phyloP scores from a whole-genome alignment of 2,797 vertebrate species.

The Vipera ursinii region DNA sequence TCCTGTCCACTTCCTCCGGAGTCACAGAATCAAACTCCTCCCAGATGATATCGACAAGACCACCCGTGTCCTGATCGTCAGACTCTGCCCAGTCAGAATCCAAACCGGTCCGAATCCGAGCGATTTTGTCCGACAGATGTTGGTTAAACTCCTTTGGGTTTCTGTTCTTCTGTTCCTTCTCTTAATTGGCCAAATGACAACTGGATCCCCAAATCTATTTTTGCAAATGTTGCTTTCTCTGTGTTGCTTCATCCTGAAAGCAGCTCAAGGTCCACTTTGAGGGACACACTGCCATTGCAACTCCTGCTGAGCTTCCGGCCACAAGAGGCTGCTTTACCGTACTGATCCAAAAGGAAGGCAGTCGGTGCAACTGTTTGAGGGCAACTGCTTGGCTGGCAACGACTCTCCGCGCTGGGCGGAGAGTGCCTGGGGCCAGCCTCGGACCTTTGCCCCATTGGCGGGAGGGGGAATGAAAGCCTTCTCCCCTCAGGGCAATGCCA shows the following conservation, averaged over 20 bases:
- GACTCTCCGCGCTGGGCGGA: not conserved
- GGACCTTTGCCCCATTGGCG: not conserved
- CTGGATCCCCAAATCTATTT: not conserved
- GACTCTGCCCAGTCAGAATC: too few species aligned
- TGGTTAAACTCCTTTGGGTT: not conserved
- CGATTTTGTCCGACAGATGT: too few species aligned
- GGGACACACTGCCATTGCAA: not conserved
- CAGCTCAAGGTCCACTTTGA: not conserved
- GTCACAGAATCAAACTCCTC: too few species aligned
- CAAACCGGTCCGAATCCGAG: too few species aligned
- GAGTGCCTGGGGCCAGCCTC: not conserved
- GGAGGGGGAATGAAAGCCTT: too few species aligned
- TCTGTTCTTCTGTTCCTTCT: not conserved
- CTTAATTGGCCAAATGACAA: not conserved
- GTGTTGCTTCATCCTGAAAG: not conserved
- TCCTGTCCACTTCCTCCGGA: too few species aligned
- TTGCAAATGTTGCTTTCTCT: not conserved
- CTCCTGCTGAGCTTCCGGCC: not conserved
- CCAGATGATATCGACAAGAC: too few species aligned
- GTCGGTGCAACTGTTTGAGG: not conserved
- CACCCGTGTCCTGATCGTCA: too few species aligned
- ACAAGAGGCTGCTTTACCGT: not conserved
- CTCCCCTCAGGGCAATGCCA: accelerated
- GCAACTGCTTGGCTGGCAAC: accelerated
- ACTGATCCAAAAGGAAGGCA: not conserved